Conservation (phyloP, 2,888 invertebrate species). For the Trichogramma evanescens region DNA sequence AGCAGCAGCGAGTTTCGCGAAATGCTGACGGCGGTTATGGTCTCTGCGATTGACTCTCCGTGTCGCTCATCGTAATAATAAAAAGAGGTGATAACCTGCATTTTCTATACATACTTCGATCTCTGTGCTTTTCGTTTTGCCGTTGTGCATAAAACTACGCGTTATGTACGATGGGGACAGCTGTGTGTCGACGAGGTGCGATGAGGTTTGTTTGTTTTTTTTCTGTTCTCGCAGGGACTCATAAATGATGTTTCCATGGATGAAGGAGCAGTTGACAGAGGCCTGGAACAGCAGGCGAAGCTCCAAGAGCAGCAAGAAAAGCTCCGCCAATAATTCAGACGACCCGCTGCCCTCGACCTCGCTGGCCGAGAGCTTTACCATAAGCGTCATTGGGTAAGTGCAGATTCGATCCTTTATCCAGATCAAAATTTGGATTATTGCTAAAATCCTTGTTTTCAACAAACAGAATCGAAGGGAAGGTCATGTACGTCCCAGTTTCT, state of each 20-base stretch:
- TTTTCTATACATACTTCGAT: no score
- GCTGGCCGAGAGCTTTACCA: constrained; percentile 31
- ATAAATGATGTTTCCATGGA: constrained; percentile 41
- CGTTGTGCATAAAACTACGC: no score
- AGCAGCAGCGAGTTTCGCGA: no score
- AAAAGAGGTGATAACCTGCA: no score
- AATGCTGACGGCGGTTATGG: no score
- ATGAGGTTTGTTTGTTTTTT: no score
- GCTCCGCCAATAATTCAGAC: constrained; percentile 30
- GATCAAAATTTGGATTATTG: neutral
- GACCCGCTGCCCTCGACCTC: constrained; percentile 30
- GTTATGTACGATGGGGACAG: no score
- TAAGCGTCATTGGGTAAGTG: constrained; percentile 39
- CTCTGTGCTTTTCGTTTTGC: no score
- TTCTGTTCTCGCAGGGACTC: no score
- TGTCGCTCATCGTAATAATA: no score
- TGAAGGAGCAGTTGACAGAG: constrained; percentile 39
- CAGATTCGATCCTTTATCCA: constrained; percentile 30
- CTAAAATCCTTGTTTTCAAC: neutral
- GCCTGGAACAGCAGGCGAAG: constrained; percentile 39
- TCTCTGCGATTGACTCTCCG: no score
- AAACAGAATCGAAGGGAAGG: constrained; percentile 36
- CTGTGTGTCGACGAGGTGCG: no score
- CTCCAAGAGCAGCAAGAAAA: constrained; percentile 34
- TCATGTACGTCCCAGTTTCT: constrained; percentile 30